Conservation (phyloP, 2,797 vertebrate species). For the Siniperca obscura region DNA sequence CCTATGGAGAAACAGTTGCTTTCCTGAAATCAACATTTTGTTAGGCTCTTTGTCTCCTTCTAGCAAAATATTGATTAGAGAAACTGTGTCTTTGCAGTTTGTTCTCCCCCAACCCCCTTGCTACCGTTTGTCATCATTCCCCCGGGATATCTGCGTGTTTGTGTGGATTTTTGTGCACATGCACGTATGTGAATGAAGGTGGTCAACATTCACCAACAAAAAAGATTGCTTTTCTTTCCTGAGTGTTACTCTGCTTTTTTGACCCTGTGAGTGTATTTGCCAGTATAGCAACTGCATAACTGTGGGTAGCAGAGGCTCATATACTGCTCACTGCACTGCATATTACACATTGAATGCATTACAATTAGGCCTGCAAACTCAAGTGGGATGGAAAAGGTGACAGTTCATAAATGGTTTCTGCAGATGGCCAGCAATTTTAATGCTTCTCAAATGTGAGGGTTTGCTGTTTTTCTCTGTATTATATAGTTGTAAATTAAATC, state of each 20-base stretch:
- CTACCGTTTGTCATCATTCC: slow-evolving; percentile 23
- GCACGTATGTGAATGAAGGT: background rate
- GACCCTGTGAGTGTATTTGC: background rate
- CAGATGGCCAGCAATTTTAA: background rate
- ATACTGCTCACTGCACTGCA: background rate
- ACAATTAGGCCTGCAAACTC: background rate
- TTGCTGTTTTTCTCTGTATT: background rate
- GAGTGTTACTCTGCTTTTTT: background rate
- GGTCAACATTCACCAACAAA: background rate
- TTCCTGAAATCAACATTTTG: slow-evolving; percentile 56
- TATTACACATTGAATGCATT: background rate
- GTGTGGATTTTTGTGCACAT: slow-evolving; percentile 37
- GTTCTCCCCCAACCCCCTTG: slow-evolving; percentile 1
- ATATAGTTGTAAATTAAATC: background rate
- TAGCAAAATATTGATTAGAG: slow-evolving; percentile 66
- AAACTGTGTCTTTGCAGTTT: slow-evolving; percentile 34
- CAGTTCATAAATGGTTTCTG: background rate
- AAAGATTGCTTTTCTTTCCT: slow-evolving; percentile 26
- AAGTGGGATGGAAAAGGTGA: background rate
- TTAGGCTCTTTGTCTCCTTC: slow-evolving; percentile 49
- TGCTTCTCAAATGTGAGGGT: background rate
- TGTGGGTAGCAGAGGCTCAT: background rate
- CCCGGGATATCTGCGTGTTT: slow-evolving; percentile 18
- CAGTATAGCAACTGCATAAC: background rate
- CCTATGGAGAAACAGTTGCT: slow-evolving; percentile 45